Conservation (phyloP, 2,797 vertebrate genomes). For the Helarctos malayanus region DNA sequence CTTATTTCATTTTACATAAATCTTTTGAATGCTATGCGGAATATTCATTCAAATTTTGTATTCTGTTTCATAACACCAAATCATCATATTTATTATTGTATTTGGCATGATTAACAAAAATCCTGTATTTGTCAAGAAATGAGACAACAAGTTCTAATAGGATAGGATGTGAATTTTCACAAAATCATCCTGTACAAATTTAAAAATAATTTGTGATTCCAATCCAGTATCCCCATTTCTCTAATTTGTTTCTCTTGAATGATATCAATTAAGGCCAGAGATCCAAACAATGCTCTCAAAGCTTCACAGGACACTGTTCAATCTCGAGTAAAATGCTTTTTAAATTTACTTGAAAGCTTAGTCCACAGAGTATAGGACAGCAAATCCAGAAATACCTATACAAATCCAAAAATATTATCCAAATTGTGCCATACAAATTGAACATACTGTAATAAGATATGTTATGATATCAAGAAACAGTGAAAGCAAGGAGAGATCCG, state of each 20-base stretch:
- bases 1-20: slow-evolving; percentile 55
- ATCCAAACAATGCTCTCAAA: background rate
- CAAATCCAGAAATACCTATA: background rate
- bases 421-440: background rate
- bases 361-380: background rate
- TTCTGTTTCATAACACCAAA: slow-evolving; percentile 30
- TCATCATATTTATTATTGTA: slow-evolving; percentile 41
- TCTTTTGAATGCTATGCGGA: background rate
- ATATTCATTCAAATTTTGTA: slow-evolving; percentile 27
- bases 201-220: background rate
- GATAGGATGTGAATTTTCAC: slow-evolving; percentile 13
- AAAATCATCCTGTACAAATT: background rate
- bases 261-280: background rate
- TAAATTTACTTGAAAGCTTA: background rate
- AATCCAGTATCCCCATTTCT: background rate
- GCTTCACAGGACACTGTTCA: background rate
- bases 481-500: background rate
- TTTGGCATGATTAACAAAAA: slow-evolving; percentile 4
- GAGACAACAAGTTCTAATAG: background rate
- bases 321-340: background rate
- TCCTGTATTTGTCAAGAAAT: slow-evolving; percentile 27
- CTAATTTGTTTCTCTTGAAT: background rate
- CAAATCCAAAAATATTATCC: background rate
- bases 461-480: background rate
- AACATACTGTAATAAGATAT: background rate